Evolutionary conservation across 2,888 invertebrate species (phyloP).

Genomic region (Oegoconia quadripuncta): DNA sequence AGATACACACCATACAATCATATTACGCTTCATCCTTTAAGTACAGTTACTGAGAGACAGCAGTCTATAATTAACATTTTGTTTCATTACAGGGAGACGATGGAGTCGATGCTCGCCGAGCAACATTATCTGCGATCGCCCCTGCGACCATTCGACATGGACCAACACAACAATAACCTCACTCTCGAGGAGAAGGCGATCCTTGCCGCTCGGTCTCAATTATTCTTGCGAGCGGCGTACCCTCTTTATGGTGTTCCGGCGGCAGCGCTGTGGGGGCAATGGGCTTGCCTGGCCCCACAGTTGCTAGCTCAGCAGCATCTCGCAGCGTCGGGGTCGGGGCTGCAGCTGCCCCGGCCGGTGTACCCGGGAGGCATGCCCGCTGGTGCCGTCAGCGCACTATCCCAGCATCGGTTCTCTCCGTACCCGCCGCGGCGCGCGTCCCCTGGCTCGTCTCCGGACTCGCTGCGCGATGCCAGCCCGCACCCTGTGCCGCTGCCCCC

Average conservation of each 20-base stretch:
- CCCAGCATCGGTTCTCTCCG: slow-evolving; percentile 81
- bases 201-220: slow-evolving; percentile 86
- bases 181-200: slow-evolving; percentile 89
- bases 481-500: slow-evolving; percentile 54
- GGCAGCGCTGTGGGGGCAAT: slow-evolving; percentile 84
- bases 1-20: slow-evolving; percentile 57
- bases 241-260: slow-evolving; percentile 76
- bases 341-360: slow-evolving; percentile 73
- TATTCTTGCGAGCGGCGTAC: slow-evolving; percentile 85
- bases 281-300: slow-evolving; percentile 84
- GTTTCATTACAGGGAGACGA: slow-evolving; percentile 86
- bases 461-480: slow-evolving; percentile 74
- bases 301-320: slow-evolving; percentile 83
- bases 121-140: slow-evolving; percentile 90
- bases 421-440: slow-evolving; percentile 75
- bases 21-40: slow-evolving; percentile 18
- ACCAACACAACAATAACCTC: slow-evolving; percentile 84
- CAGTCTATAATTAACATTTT: slow-evolving; percentile 13
- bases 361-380: slow-evolving; percentile 56
- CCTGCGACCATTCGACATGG: slow-evolving; percentile 85
- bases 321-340: slow-evolving; percentile 70
- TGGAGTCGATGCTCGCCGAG: slow-evolving; percentile 93
- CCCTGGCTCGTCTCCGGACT: slow-evolving; percentile 81
- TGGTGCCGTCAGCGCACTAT: slow-evolving; percentile 58
- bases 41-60: slow-evolving; percentile 6